Conservation (phyloP, 2,797 vertebrate species). For the Thunnus albacares region DNA sequence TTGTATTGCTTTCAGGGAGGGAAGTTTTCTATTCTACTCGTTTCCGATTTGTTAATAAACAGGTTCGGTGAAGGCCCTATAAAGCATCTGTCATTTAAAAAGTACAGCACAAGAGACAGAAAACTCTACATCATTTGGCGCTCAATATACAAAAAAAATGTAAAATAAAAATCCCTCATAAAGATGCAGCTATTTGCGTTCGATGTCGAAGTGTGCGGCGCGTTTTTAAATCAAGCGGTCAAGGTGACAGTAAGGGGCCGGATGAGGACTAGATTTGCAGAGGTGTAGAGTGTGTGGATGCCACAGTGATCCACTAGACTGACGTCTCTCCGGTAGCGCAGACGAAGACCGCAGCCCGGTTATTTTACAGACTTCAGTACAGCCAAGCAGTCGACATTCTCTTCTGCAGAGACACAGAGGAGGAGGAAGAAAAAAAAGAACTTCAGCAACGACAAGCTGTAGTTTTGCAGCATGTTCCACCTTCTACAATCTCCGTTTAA, state of each 20-base stretch:
- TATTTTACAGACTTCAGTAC: conserved; percentile 70
- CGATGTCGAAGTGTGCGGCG: neutral
- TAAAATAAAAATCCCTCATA: neutral
- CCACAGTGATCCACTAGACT: conserved; percentile 78
- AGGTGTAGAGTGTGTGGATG: conserved; percentile 61
- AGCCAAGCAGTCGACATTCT: conserved; percentile 68
- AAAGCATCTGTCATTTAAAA: neutral
- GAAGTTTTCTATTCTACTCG: neutral
- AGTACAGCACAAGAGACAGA: neutral
- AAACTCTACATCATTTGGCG: neutral
- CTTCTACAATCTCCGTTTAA: conserved; percentile 64
- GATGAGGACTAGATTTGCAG: conserved; percentile 49
- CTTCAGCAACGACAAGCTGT: conserved; percentile 54
- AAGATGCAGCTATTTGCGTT: neutral
- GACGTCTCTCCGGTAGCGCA: conserved; percentile 81
- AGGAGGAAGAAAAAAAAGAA: conserved; percentile 18
- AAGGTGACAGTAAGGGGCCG: conserved; percentile 55
- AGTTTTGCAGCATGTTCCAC: conserved; percentile 80
- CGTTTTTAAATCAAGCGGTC: conserved; percentile 36
- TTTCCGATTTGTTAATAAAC: neutral
- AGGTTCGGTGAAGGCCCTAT: neutral
- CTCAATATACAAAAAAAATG: neutral
- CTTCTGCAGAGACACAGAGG: conserved; percentile 44
- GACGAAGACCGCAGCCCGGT: conserved; percentile 76
- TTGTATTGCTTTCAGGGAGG: neutral